A percentile compares a stretch with the other conserved stretches of the same genome.
Conservation (phyloP, 2,113 vertebrate species). For the Cavia porcellus region DNA sequence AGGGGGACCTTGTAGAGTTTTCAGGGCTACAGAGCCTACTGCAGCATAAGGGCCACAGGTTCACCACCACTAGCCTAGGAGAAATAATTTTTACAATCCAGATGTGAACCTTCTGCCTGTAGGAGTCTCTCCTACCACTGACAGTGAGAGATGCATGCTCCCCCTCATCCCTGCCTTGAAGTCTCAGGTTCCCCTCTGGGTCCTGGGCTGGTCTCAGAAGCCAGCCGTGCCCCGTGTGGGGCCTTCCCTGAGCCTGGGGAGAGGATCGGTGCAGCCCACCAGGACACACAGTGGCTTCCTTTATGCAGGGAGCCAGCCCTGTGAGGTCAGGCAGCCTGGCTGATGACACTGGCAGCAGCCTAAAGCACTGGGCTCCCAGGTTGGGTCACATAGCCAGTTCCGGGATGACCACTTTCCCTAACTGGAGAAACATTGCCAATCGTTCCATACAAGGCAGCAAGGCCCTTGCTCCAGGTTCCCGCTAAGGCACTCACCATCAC, state of each 20-base stretch:
- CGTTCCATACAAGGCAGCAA: background rate
- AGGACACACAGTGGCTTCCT: conserved; percentile 71
- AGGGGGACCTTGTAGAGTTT: background rate
- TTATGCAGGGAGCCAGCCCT: background rate
- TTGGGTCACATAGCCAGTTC: background rate
- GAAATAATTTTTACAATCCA: background rate
- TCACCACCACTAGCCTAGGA: background rate
- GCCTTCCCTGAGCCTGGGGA: too few relatives aligned
- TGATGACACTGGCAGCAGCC: background rate
- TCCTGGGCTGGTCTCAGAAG: too few relatives aligned
- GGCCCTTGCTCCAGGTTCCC: background rate
- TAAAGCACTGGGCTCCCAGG: background rate
- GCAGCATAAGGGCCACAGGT: background rate
- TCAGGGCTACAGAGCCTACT: background rate
- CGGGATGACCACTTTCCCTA: too few relatives aligned
- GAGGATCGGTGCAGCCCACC: too few relatives aligned
- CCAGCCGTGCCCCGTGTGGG: too few relatives aligned
- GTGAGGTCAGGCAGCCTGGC: background rate
- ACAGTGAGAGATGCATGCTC: too few relatives aligned
- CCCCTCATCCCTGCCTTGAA: too few relatives aligned
- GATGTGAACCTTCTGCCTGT: too few relatives aligned
- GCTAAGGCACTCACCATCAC: conserved; percentile 93
- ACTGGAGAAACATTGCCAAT: background rate
- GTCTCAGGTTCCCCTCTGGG: too few relatives aligned
- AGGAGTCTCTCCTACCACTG: too few relatives aligned